Percentiles rank a stretch among this genome's conserved stretches.
phyloP scores from a whole-genome alignment of 1,140 invertebrate genomes.

The Bombus polaris region DNA sequence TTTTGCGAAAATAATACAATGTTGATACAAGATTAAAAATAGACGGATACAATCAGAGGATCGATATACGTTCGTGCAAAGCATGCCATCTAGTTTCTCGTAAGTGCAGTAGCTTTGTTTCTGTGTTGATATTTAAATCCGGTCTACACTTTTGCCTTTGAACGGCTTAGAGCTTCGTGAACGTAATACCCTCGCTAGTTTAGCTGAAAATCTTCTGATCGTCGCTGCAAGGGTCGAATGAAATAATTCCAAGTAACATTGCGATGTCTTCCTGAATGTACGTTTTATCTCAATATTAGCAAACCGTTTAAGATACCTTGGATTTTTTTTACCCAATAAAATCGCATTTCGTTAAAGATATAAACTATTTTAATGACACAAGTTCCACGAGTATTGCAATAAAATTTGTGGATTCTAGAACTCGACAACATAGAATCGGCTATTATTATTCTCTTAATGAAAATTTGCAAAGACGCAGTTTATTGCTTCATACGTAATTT shows the following conservation, averaged over 20 bases:
- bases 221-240: neutral
- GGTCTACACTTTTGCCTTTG: neutral
- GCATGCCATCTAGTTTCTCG: neutral
- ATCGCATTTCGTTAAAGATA: neutral
- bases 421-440: neutral
- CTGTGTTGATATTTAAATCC: neutral
- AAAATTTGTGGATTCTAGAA: neutral
- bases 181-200: neutral
- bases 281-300: neutral
- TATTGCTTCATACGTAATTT: neutral
- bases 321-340: neutral
- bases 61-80: neutral
- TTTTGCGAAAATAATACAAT: neutral
- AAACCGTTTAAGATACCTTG: neutral
- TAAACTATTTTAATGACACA: neutral
- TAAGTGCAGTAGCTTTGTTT: neutral
- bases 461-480: neutral
- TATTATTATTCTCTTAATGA: neutral
- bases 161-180: neutral
- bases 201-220: neutral
- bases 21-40: neutral
- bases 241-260: neutral
- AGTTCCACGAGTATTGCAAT: neutral
- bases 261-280: neutral
- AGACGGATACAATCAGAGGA: neutral